Evolutionary conservation across 2,113 vertebrate genomes (phyloP).

Genomic region (Myocastor coypus): DNA sequence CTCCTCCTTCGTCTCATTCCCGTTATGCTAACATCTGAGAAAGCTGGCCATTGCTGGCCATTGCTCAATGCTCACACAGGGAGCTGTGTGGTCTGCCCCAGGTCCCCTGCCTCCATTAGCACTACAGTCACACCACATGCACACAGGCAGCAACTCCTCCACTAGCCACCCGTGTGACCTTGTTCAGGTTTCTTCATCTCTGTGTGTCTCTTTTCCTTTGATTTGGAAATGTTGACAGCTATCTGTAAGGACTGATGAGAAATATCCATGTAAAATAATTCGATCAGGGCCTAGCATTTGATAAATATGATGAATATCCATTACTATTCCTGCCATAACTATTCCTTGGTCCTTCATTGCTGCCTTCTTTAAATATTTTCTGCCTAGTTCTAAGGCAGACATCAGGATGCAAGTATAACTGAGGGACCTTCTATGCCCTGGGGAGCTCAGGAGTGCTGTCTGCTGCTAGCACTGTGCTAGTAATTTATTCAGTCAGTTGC

Average conservation of each 20-base stretch:
- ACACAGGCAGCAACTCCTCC: neutral
- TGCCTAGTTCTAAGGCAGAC: neutral
- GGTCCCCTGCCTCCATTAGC: neutral
- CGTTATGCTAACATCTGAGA: neutral
- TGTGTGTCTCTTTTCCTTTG: neutral
- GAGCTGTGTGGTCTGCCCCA: neutral
- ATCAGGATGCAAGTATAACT: neutral
- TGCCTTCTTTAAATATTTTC: neutral
- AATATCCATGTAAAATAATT: neutral
- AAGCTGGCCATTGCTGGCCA: neutral
- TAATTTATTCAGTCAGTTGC: neutral
- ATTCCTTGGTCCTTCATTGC: neutral
- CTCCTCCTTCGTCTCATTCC: neutral
- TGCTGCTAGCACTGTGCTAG: neutral
- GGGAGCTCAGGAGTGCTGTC: neutral
- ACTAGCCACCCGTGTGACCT: neutral
- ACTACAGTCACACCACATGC: neutral
- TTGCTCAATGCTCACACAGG: neutral
- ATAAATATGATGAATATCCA: neutral
- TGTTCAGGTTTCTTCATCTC: neutral
- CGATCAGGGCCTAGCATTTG: neutral
- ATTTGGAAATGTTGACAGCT: neutral
- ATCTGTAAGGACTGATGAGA: neutral
- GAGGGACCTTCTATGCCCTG: neutral
- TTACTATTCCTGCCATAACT: neutral